Base-by-base conservation (phyloP, 2,113 vertebrate species). In the Cololabis saira region DNA sequence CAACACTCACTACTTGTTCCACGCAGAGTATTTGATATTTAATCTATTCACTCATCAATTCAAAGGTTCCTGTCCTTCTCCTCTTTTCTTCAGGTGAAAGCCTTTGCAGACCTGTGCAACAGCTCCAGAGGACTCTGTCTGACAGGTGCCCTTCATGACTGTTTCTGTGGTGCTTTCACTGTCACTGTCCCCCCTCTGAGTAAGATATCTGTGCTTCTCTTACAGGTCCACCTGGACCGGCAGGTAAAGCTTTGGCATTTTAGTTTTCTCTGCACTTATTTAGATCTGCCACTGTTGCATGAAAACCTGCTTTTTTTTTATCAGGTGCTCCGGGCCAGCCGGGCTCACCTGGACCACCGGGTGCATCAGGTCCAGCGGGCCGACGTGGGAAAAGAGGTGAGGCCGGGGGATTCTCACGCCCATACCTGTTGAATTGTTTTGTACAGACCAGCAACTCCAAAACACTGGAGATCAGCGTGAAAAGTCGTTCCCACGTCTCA, bases 71-170 rank as follows among this genome's bases (percentile, higher is more conserved):
- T 30, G 8, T 30, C 2, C 18, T 6, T 57, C 1, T 54, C 12
- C 54, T 48, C 17, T 44, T 30, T 4, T 11, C 76, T 82, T 71
- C 87, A 98, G 96, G 78, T 95, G 53, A 94, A 92, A 41, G 88
- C 92, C 63, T 92, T 97, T 82, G 43, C 92, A 56, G 94, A 96
- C 73, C 86, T 98, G 42, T 98, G 96, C 78, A 96, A 95, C 85
- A 95, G 85, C 88, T 94, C 94, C 33, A 93, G 87, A 89, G 94
- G 94, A 41, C 82, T 95, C 15, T 98, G 96, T 74, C 86, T 95
- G 80, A 94, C 93, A 94, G 96, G 96, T 98, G 92, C 12, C 5
- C 3, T 0, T 64, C 24, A 19, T 22, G 43, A 69, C 45, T 13
- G 50, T 57, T n/a, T 27, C 8, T 55, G 3, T 56, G 4, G 1